Evolutionary conservation across 1,140 invertebrate species (phyloP).

Genomic region (Stegodyphus dumicola): DNA sequence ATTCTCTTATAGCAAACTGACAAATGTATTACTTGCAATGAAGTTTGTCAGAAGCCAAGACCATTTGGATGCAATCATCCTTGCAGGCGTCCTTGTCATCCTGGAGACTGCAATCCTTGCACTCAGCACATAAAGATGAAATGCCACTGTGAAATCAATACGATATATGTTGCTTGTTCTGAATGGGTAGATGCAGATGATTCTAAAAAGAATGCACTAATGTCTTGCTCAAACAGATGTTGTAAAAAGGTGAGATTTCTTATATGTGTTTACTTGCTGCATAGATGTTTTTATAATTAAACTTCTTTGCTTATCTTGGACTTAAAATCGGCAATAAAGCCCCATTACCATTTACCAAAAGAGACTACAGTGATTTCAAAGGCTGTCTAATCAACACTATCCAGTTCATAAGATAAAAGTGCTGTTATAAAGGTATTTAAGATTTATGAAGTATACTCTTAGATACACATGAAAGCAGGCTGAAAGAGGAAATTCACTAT

Average conservation of each 20-base stretch:
- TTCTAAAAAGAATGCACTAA: slow-evolving; percentile 71
- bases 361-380: no score
- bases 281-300: no score
- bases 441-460: no score
- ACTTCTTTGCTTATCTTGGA: no score
- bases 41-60: slow-evolving; percentile 76
- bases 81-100: slow-evolving; percentile 82
- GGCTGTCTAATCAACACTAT: no score
- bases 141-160: slow-evolving; percentile 84
- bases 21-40: slow-evolving; percentile 75
- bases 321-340: no score
- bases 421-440: no score
- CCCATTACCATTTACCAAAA: no score
- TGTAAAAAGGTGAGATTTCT: slow-evolving; percentile 77
- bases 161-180: slow-evolving; percentile 79
- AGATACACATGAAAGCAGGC: no score
- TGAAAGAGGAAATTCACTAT: no score
- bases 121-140: slow-evolving; percentile 73
- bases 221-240: slow-evolving; percentile 86
- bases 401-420: no score
- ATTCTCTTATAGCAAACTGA: slow-evolving; percentile 65
- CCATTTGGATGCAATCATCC: slow-evolving; percentile 82
- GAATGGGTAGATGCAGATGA: slow-evolving; percentile 73
- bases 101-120: slow-evolving; percentile 73
- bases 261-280: no score